Evolutionary conservation across 37 sponge, comb jelly and placozoan species (phyloP), one percentile per base, ranked within the genome.

Genomic region (Cladorhizidae sp.): DNA sequence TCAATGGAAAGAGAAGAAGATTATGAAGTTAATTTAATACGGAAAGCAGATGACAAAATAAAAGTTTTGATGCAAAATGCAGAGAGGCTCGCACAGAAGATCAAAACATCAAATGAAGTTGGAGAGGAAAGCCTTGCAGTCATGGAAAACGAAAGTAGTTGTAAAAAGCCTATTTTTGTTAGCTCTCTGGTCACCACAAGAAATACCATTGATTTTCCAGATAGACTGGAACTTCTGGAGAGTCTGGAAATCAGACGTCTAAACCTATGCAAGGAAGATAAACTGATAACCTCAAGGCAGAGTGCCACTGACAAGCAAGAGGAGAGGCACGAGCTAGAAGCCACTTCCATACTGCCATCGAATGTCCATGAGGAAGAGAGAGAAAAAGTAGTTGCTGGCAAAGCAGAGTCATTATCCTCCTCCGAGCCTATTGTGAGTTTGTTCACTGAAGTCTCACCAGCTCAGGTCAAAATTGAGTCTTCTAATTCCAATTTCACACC

Each of bases 171-270:
- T 65, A 9, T 31, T 7, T 15, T 65, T 65, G 11, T 35, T 2
- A 65, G 9, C 35, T 15, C 32, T 35, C 31, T 45, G 49, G 49
- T 45, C 49, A 45, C 67, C 12, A 25, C 32, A 3, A 12, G 7
- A 15, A 65, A 31, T 12, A 33, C 9, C 7, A 12, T 65, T 15
- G 35, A 31, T 65, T 32, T 65, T 31, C 67, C 67, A 32, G 35
- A 65, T 65, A 31, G 32, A 31, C 35, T 65, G 3, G 33, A 28
- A 7, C 41, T 61, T 59, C 61, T 57, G 25, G 76, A 75, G 39
- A 75, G 76, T 28, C 55, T 75, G 38, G 59, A 75, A 33, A 57
- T 75, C 36, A 75, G 76, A 33, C 26, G 76, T 58, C 76, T 75
- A 12, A 55, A 75, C 23, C 26, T 75, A 20, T 39, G 41, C 28